Base-by-base conservation (phyloP, 1,140 invertebrate genomes). In the Drosophila prosaltans region DNA sequence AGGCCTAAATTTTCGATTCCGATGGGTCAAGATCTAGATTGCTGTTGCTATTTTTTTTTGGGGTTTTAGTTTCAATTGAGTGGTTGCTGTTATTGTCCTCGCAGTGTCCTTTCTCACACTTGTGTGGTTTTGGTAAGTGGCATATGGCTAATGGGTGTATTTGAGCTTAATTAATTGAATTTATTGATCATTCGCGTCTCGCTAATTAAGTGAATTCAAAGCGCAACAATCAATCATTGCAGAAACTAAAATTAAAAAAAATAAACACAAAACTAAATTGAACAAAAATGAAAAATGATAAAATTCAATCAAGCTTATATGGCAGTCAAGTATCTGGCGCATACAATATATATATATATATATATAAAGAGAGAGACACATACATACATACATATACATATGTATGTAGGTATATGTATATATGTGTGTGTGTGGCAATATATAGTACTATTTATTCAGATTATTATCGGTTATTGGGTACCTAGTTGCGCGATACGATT, bases 401-500 rank as follows among this genome's bases (percentile, higher is more conserved):
- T 65, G 36, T 74, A 64, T 67, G 43, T 67, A 61, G 39, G 63
- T 66, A 48, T 61, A 61, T 77, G 57, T 59, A 54, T 74, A 70
- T 68, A 58, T 68, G 48, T 36, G 36, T 36, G 6, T 36, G 32
- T 36, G 6, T 36, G 3, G 6, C 32, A 36, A 4, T 36, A 58
- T 66, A 61, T 77, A 61, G 54, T 60, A 40, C 39, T 62, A 39
- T 24, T 58, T 66, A 28, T 71, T 64, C 65, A 39, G 57, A 65
- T 76, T 55, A 65, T 76, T 55, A 65, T 65, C 63, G 54, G 71
- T 75, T 75, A 75, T 24, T 24, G 32, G 57, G 36, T 88, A 88
- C 90, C 90, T 91, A 91, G 85, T 78, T 91, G 90, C 77, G 90
- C 77, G 71, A 91, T 91, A 72, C 90, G 90, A 78, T 91, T 85